These are phyloP conservation scores for Mactromeris polynyma DNA, from an alignment of 2,888 invertebrate genomes.

Conservation along the genomic window DNA sequence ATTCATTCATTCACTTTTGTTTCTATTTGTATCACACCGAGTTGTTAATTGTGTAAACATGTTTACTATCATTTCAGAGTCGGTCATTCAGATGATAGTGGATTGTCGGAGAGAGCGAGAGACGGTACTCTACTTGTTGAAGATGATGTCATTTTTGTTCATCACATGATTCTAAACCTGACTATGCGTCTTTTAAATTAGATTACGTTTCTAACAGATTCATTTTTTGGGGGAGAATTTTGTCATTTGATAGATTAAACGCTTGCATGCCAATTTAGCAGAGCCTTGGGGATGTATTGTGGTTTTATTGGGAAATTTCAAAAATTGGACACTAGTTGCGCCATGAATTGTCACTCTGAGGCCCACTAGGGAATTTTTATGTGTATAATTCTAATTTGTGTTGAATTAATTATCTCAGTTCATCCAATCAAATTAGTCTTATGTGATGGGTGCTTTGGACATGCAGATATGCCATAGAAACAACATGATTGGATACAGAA, in stretches of 20 bases:
- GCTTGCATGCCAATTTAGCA: neutral
- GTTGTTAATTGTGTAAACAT: no score
- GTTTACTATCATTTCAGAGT: no score
- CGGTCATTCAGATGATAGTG: no score
- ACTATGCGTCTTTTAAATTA: neutral
- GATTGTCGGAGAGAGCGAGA: neutral
- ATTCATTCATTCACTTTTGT: no score
- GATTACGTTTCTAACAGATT: neutral
- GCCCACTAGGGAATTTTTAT: neutral
- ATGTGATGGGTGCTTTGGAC: neutral
- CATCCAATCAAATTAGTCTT: neutral
- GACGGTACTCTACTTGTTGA: neutral
- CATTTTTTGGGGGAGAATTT: neutral
- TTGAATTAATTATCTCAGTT: neutral
- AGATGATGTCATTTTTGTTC: neutral
- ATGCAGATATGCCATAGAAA: no score
- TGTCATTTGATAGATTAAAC: conserved; percentile 10
- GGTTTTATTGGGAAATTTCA: neutral
- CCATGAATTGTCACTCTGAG: neutral
- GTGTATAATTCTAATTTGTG: neutral
- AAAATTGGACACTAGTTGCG: neutral
- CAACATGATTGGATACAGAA: no score
- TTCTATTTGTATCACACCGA: no score
- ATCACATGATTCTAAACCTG: neutral
- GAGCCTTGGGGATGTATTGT: neutral